These are phyloP conservation scores for Margarornis squamiger DNA, from an alignment of 2,797 vertebrate species.

Conservation along the genomic window DNA sequence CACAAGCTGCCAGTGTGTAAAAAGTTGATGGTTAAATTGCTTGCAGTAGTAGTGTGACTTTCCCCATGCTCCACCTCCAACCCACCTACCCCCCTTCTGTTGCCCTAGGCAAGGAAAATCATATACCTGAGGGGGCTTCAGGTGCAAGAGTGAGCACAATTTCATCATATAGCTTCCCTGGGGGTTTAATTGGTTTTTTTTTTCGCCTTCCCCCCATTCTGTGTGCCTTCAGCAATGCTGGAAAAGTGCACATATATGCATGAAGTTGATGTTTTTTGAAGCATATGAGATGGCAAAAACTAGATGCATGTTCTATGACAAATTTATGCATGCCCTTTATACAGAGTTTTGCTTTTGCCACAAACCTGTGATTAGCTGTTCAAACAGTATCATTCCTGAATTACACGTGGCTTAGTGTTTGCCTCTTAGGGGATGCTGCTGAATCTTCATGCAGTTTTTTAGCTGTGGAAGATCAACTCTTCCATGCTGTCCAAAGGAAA, in stretches of 20 bases:
- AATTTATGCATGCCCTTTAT: not conserved
- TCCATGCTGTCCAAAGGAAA: not conserved
- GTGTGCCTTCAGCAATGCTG: not conserved
- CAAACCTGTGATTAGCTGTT: constrained; percentile 36
- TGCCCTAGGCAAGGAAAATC: not conserved
- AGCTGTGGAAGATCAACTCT: not conserved
- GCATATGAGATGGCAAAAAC: not conserved
- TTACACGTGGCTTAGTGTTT: not conserved
- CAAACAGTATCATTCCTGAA: constrained; percentile 6
- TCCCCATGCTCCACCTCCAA: too few relatives aligned
- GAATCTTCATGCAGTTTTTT: not conserved
- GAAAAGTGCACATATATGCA: not conserved
- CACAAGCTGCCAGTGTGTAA: not conserved
- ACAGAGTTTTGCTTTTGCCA: not conserved
- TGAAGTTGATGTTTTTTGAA: not conserved
- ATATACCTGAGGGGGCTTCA: fast-evolving
- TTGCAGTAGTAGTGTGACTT: not conserved
- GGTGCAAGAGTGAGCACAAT: not conserved
- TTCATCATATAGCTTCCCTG: not conserved
- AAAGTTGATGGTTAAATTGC: not conserved
- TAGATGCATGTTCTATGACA: not conserved
- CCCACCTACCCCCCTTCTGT: fast-evolving
- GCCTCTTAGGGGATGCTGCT: not conserved
- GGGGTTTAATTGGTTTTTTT: not conserved
- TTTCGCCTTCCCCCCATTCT: not conserved